These are phyloP conservation scores for Tachuris rubrigastra DNA, from an alignment of 2,113 vertebrate genomes.

Conservation along the genomic window DNA sequence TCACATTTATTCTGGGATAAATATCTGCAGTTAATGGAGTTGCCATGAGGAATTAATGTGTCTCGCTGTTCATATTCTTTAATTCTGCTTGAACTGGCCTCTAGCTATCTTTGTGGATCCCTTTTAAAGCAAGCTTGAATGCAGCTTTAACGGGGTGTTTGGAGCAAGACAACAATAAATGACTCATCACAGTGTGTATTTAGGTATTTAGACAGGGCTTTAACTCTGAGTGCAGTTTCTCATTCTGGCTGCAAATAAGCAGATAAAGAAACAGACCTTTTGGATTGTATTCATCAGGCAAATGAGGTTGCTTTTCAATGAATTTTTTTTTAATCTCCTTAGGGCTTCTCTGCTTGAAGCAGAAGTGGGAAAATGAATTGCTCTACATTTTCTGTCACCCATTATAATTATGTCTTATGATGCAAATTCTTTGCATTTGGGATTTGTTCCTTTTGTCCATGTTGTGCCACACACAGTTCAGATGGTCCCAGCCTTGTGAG, in stretches of 20 bases:
- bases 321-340: not conserved
- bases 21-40: not conserved
- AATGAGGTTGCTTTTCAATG: not conserved
- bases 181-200: not conserved
- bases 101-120: not conserved
- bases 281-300: not conserved
- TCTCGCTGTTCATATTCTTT: not conserved
- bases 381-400: not conserved
- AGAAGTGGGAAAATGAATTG: not conserved
- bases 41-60: not conserved
- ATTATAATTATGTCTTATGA: not conserved
- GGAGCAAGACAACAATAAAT: conserved; percentile 1
- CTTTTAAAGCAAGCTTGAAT: not conserved
- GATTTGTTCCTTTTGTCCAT: not conserved
- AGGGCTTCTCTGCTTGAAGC: not conserved
- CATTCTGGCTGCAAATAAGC: not conserved
- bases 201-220: not conserved
- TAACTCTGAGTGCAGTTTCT: not conserved
- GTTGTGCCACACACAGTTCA: fast-evolving
- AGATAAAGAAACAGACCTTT: not conserved
- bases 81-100: not conserved
- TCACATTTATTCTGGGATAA: not conserved
- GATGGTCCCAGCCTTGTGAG: not conserved
- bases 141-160: not conserved
- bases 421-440: not conserved